Conservation (phyloP, 1,140 invertebrate genomes). For the Neotoxoptera formosana region DNA sequence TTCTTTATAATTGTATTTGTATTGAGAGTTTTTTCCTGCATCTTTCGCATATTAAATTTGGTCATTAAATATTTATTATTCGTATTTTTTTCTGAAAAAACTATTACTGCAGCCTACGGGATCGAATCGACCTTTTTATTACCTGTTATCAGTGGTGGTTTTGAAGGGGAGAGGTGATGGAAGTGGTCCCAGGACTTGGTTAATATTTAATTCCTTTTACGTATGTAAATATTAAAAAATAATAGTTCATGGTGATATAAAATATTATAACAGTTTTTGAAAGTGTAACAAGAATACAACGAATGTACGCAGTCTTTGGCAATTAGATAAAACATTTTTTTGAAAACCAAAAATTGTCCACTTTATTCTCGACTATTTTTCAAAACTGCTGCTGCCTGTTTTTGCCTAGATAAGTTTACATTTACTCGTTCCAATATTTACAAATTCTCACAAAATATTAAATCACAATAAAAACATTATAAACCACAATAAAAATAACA, state of each 20-base stretch:
- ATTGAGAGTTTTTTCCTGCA: neutral
- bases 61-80: neutral
- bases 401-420: neutral
- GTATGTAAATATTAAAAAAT: neutral
- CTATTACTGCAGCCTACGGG: neutral
- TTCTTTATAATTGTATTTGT: neutral
- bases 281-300: neutral
- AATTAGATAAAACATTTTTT: neutral
- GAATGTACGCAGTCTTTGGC: neutral
- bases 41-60: neutral
- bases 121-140: neutral
- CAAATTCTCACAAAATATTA: neutral
- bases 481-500: no score
- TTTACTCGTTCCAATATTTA: neutral
- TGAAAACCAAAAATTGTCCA: neutral
- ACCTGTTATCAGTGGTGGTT: neutral
- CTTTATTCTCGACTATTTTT: neutral
- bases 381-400: neutral
- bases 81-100: neutral
- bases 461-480: no score
- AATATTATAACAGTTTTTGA: slow-evolving; percentile 1
- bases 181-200: neutral
- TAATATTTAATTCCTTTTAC: neutral
- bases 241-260: no score
- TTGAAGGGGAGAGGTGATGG: neutral